phyloP scores from a whole-genome alignment of 1,140 invertebrate species.

The Cryptotermes secundus region DNA sequence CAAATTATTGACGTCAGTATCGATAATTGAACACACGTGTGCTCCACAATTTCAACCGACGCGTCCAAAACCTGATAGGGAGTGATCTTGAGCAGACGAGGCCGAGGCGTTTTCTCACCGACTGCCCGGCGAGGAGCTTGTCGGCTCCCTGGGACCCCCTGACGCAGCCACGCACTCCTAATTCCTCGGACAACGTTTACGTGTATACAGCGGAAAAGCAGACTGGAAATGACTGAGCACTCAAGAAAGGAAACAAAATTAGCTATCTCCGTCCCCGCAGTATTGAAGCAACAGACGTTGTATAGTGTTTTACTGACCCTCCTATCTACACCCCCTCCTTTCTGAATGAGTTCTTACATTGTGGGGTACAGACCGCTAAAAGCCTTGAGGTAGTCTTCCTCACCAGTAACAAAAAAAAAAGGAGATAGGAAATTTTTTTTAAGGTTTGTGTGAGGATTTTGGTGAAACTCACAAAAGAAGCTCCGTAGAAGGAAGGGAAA shows the following conservation, averaged over 20 bases:
- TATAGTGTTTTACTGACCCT: not conserved
- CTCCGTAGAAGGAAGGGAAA: not conserved
- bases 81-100: no score
- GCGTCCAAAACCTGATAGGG: no score
- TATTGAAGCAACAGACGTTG: not conserved
- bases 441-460: not conserved
- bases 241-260: not conserved
- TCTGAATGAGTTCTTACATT: not conserved
- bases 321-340: not conserved
- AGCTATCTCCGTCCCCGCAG: not conserved
- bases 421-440: not conserved
- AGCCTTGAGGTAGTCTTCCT: not conserved
- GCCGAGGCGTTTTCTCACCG: no score
- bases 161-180: not conserved
- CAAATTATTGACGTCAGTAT: no score
- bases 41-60: no score
- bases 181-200: not conserved
- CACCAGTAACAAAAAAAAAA: not conserved
- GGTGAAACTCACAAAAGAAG: not conserved
- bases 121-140: no score
- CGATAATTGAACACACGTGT: no score
- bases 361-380: conserved; percentile 8
- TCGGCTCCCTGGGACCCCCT: no score
- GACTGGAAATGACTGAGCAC: not conserved
- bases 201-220: not conserved